Percentiles rank a stretch among this genome's conserved stretches.
phyloP scores from a whole-genome alignment of 2,113 vertebrate species.

The Eudyptes chrysolophus region DNA sequence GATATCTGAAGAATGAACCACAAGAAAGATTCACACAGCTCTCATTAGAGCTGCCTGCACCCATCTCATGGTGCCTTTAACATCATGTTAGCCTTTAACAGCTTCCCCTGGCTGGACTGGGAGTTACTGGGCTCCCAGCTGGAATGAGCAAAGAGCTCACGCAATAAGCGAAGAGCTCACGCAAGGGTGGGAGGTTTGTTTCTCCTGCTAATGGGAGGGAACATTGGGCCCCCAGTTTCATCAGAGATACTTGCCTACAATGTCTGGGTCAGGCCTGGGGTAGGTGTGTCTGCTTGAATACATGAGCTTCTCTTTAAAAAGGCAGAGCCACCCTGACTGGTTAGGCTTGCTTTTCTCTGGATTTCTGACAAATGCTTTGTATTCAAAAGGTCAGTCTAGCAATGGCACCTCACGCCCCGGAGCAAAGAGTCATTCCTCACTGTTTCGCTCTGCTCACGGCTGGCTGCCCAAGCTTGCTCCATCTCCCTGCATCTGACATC shows the following conservation, averaged over 20 bases:
- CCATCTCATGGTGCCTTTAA: not conserved
- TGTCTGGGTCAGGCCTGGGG: not conserved
- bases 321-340: conserved; percentile 19
- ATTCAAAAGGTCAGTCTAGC: conserved; percentile 71
- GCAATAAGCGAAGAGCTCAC: not conserved
- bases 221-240: not conserved
- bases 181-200: not conserved
- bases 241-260: not conserved
- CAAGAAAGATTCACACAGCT: not conserved
- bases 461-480: conserved; percentile 64
- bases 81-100: not conserved
- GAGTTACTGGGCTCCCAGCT: not conserved
- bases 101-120: not conserved
- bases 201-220: not conserved
- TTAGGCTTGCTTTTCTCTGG: conserved; percentile 40
- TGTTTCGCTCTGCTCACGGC: conserved; percentile 49
- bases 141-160: not conserved
- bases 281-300: conserved; percentile 7
- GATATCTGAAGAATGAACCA: not conserved
- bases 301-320: not conserved
- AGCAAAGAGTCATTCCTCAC: conserved; percentile 32
- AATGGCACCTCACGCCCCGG: conserved; percentile 20
- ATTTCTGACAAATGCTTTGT: conserved; percentile 73
- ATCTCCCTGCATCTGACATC: conserved; percentile 56
- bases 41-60: not conserved